Evolutionary conservation across 2,797 vertebrate species (phyloP).

Genomic region (Adelosebastes latens): DNA sequence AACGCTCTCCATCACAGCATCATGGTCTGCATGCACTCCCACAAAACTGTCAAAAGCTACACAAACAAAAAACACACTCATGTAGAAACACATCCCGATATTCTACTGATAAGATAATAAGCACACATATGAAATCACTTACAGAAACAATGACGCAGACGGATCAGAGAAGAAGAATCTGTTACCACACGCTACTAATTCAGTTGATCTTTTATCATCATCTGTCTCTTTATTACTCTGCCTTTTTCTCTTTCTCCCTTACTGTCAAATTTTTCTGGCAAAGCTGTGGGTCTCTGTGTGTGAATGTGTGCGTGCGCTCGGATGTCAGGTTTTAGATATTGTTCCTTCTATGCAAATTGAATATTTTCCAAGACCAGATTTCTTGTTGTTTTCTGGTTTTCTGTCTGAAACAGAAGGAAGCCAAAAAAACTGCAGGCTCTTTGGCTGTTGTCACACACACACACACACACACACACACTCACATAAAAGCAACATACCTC

Average conservation of each 20-base stretch:
- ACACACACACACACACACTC: neutral
- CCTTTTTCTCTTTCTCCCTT: neutral
- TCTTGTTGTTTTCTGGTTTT: conserved; percentile 25
- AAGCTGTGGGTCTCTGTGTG: neutral
- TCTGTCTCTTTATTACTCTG: conserved; percentile 6
- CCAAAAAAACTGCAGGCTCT: conserved; percentile 33
- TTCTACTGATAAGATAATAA: neutral
- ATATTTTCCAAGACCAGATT: conserved; percentile 30
- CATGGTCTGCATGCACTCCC: conserved; percentile 2
- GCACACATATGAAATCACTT: conserved; percentile 1
- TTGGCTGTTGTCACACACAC: conserved; percentile 12
- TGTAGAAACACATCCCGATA: neutral
- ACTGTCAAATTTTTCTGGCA: neutral
- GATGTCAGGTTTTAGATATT: conserved; percentile 34
- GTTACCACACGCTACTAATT: conserved; percentile 1
- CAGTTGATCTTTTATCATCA: conserved; percentile 17
- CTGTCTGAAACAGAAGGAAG: conserved; percentile 22
- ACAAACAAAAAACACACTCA: neutral
- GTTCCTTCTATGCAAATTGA: conserved; percentile 29
- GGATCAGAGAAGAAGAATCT: neutral
- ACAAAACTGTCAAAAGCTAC: conserved; percentile 1
- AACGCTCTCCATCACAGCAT: conserved; percentile 21
- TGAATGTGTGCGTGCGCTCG: neutral
- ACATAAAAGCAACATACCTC: neutral
- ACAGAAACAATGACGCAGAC: neutral